Percentiles rank a stretch among this genome's conserved stretches.
These are phyloP conservation scores for Helicoverpa armigera DNA, from an alignment of 1,140 invertebrate species.

Conservation along the genomic window DNA sequence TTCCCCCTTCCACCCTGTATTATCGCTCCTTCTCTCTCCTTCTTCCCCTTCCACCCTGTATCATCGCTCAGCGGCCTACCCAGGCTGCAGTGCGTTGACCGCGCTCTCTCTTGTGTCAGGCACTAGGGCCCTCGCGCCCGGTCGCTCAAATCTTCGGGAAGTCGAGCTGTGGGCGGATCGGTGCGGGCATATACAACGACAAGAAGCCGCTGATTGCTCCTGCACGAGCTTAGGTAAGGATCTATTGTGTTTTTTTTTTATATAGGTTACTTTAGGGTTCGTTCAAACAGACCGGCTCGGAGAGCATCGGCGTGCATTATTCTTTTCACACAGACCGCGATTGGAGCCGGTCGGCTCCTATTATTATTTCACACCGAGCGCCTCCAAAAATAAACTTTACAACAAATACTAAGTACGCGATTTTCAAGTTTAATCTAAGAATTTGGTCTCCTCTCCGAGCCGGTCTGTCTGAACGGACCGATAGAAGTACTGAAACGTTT, in stretches of 20 bases:
- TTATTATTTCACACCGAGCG: no score
- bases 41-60: slow-evolving; percentile 36
- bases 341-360: no score
- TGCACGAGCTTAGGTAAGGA: slow-evolving; percentile 76
- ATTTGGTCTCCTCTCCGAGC: no score
- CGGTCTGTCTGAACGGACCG: no score
- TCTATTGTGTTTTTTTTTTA: background rate
- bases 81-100: slow-evolving; percentile 65
- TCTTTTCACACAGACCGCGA: no score
- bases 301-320: no score
- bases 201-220: slow-evolving; percentile 71
- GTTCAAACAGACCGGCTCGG: no score
- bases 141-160: slow-evolving; percentile 78
- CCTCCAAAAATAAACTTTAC: no score
- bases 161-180: slow-evolving; percentile 80
- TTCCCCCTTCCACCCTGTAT: background rate
- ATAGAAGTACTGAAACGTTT: no score
- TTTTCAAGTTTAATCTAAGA: no score
- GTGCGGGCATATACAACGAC: slow-evolving; percentile 72
- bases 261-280: no score
- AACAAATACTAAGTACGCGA: no score
- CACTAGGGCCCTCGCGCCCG: slow-evolving; percentile 84
- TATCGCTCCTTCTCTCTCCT: background rate
- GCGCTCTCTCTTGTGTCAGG: slow-evolving; percentile 77
- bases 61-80: slow-evolving; percentile 62